phyloP scores from a whole-genome alignment of 2,888 invertebrate species.

The Temnothorax unifasciatus region DNA sequence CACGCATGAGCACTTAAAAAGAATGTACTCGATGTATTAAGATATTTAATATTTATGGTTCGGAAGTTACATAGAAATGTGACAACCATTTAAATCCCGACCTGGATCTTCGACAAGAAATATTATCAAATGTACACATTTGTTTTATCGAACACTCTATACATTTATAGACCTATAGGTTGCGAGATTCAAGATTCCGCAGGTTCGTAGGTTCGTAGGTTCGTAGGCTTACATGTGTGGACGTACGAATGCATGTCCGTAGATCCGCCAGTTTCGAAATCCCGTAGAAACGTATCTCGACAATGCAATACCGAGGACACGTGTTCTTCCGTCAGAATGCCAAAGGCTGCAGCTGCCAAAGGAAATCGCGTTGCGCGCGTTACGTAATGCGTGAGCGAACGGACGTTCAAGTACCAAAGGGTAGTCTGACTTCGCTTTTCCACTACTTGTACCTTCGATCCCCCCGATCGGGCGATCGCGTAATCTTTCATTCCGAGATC shows the following conservation, averaged over 20 bases:
- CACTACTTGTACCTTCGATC: constrained; percentile 58
- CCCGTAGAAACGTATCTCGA: not conserved
- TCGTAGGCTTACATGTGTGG: not conserved
- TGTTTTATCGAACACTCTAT: not conserved
- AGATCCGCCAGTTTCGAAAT: constrained; percentile 28
- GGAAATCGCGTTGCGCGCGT: not conserved
- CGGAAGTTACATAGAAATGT: not conserved
- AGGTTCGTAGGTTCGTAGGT: not conserved
- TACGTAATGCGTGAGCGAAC: not conserved
- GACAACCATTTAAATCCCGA: not conserved
- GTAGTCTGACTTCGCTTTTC: constrained; percentile 50
- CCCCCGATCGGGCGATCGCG: not conserved
- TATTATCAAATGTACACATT: not conserved
- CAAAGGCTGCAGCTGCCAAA: constrained; percentile 24
- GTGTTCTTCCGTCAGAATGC: constrained; percentile 22
- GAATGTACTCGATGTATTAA: not conserved
- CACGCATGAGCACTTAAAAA: not conserved
- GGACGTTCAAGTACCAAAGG: constrained; percentile 39
- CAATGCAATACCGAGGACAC: not conserved
- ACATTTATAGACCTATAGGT: not conserved
- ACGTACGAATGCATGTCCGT: not conserved
- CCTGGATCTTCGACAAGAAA: not conserved
- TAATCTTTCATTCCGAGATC: constrained; percentile 48
- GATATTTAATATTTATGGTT: not conserved
- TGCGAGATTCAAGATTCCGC: not conserved